Evolutionary conservation across 2,113 vertebrate genomes (phyloP).

Genomic region (Planiliza haematocheilus): DNA sequence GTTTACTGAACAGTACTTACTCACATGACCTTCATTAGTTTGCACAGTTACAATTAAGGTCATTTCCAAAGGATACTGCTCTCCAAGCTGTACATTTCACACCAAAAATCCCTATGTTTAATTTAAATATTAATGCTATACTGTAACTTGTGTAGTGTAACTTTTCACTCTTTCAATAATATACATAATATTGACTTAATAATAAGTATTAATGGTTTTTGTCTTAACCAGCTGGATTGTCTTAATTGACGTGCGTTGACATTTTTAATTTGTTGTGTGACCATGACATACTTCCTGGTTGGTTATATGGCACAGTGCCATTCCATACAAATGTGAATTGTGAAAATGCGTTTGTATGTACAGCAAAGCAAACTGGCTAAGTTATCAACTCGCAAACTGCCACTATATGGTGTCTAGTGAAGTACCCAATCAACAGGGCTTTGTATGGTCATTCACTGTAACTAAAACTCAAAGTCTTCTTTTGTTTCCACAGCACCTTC

Average conservation of each 20-base stretch:
- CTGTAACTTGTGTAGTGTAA: too few species aligned
- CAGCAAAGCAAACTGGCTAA: background rate
- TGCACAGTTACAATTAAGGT: constrained; percentile 12
- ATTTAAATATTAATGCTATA: too few species aligned
- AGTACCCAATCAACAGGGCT: background rate
- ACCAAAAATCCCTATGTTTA: too few species aligned
- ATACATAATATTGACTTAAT: too few species aligned
- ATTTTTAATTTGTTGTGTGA: too few species aligned
- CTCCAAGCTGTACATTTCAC: background rate
- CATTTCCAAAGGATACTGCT: constrained; percentile 28
- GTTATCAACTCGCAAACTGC: background rate
- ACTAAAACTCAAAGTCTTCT: background rate
- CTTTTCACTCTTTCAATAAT: too few species aligned
- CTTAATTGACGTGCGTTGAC: too few species aligned
- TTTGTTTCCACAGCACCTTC: constrained; percentile 88
- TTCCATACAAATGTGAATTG: too few species aligned
- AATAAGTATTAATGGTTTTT: too few species aligned
- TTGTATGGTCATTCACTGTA: background rate
- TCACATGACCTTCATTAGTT: constrained; percentile 23
- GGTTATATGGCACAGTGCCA: too few species aligned
- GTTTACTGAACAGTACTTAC: constrained; percentile 17
- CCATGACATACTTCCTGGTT: too few species aligned
- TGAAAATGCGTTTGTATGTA: background rate
- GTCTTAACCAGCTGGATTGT: too few species aligned
- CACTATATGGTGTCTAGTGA: background rate